Conservation (phyloP, 2,113 vertebrate species). For the Crotophaga sulcirostris region DNA sequence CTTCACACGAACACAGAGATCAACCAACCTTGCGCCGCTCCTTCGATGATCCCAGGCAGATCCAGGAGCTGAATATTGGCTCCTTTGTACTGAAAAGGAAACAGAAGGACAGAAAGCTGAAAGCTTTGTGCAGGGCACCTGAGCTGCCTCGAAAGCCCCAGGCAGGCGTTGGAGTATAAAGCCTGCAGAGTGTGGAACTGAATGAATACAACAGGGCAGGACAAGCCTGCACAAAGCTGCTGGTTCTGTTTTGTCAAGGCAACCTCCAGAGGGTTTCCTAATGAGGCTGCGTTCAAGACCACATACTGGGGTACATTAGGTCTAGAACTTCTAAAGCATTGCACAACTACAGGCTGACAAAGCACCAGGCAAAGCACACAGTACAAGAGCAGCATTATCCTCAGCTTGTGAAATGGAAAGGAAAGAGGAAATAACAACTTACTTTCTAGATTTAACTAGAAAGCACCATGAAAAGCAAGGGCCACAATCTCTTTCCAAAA, state of each 20-base stretch:
- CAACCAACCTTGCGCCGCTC: conserved; percentile 91
- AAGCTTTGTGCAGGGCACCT: not conserved
- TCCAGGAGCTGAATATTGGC: conserved; percentile 97
- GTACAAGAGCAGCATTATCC: rapidly evolving
- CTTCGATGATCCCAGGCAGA: conserved; percentile 98
- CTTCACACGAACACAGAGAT: not conserved
- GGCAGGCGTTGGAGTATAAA: rapidly evolving
- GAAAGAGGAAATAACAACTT: not conserved
- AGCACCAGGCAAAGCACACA: not conserved
- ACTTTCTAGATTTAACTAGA: not conserved
- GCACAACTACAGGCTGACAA: not conserved
- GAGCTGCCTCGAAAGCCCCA: not conserved
- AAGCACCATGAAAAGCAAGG: not conserved
- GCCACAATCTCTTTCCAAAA: not conserved
- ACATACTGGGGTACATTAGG: rapidly evolving
- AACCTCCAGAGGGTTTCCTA: not conserved
- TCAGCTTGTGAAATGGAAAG: rapidly evolving
- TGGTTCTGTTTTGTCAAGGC: not conserved
- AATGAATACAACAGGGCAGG: not conserved
- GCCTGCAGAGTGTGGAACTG: not conserved
- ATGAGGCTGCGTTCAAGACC: not conserved
- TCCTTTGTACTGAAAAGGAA: conserved; percentile 90
- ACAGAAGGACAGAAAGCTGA: not conserved
- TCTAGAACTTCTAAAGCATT: not conserved
- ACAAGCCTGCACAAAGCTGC: not conserved